Conservation (phyloP, 2,888 invertebrate genomes). For the Amaurobius ferox region DNA sequence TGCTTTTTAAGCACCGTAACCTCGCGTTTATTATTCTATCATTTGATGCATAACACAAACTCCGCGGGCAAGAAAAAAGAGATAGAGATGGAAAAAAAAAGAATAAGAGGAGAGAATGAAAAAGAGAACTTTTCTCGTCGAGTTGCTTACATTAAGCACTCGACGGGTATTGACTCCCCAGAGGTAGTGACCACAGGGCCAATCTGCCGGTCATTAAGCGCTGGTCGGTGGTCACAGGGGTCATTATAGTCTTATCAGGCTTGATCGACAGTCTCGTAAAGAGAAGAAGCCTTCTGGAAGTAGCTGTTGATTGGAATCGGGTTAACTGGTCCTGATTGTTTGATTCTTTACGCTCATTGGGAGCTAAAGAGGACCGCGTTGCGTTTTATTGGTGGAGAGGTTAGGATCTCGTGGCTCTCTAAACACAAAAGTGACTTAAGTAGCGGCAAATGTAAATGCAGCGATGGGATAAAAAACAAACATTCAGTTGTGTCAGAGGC, state of each 20-base stretch:
- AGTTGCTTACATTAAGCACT: constrained; percentile 70
- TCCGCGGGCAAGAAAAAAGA: constrained; percentile 33
- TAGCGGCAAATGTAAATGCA: too few relatives aligned
- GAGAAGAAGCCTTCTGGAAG: constrained; percentile 29
- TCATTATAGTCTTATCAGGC: constrained; percentile 70
- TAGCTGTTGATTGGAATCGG: constrained; percentile 65
- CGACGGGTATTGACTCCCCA: constrained; percentile 63
- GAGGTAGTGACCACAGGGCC: constrained; percentile 69
- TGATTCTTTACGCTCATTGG: constrained; percentile 62
- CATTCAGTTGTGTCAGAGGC: too few relatives aligned
- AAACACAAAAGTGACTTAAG: too few relatives aligned
- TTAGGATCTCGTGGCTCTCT: too few relatives aligned
- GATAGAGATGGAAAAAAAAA: constrained; percentile 21
- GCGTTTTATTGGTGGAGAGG: constrained; percentile 17
- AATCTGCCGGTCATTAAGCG: constrained; percentile 68
- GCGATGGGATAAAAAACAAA: too few relatives aligned
- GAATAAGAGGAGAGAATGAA: constrained; percentile 7
- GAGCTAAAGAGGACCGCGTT: constrained; percentile 25
- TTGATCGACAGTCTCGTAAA: constrained; percentile 70
- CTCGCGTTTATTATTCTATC: constrained; percentile 56
- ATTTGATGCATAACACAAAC: constrained; percentile 20
- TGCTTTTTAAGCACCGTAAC: constrained; percentile 33
- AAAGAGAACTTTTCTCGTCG: constrained; percentile 20
- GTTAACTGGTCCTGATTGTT: constrained; percentile 57
- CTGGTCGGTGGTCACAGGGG: constrained; percentile 60